phyloP scores from a whole-genome alignment of 2,797 vertebrate species.

The Distichodus sexfasciatus region DNA sequence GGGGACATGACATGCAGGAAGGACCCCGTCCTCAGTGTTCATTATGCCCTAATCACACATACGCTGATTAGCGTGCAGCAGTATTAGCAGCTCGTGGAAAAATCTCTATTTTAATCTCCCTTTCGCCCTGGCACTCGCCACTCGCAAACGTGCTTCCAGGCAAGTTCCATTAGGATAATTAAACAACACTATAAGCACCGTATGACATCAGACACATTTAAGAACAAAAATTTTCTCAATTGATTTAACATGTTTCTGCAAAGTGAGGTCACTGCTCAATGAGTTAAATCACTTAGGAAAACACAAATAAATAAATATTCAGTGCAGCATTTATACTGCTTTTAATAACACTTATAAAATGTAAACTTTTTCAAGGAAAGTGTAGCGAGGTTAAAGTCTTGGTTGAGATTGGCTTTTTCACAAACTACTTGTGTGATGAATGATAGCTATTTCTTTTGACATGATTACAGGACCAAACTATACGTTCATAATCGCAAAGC shows the following conservation, averaged over 20 bases:
- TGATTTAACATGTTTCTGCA: not conserved
- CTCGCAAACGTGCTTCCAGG: not conserved
- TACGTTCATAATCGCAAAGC: no score
- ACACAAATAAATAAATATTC: not conserved
- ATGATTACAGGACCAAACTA: no score
- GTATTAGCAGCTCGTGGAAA: conserved; percentile 17
- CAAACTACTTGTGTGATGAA: no score
- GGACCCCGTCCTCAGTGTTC: conserved; percentile 3
- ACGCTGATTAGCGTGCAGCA: conserved; percentile 9
- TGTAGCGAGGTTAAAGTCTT: no score
- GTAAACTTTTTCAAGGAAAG: no score
- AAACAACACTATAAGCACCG: not conserved
- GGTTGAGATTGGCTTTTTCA: no score
- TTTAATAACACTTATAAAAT: not conserved
- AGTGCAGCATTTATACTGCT: not conserved
- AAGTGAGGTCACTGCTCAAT: not conserved
- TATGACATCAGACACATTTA: conserved; percentile 1
- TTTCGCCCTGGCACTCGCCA: not conserved
- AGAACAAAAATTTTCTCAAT: not conserved
- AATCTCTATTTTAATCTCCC: conserved; percentile 6
- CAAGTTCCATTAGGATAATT: conserved; percentile 15
- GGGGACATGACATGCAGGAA: not conserved
- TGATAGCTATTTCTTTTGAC: no score
- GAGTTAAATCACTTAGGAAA: not conserved
- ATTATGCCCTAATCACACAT: conserved; percentile 28